These are phyloP conservation scores for Muscicapa comitata DNA, from an alignment of 2,797 vertebrate species.

Conservation along the genomic window DNA sequence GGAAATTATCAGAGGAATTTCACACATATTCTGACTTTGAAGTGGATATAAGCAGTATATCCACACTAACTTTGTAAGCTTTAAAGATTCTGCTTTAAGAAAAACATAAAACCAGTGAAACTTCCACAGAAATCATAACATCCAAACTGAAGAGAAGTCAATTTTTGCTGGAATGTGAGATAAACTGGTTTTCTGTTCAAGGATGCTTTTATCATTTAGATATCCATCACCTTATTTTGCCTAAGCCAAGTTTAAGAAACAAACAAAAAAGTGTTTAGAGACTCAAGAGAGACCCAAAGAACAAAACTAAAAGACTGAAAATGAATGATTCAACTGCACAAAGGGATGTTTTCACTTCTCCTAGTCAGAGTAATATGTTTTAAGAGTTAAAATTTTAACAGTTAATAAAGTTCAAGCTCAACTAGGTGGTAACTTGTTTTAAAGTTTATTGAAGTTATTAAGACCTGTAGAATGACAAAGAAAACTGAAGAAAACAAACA, in stretches of 20 bases:
- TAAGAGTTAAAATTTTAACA: background rate
- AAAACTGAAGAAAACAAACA: background rate
- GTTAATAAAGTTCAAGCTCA: background rate
- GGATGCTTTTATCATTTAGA: background rate
- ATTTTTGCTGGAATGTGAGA: background rate
- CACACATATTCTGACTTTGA: background rate
- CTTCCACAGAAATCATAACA: background rate
- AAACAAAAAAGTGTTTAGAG: background rate
- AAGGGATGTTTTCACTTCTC: background rate
- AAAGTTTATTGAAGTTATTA: background rate
- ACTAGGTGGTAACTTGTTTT: background rate
- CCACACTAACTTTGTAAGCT: background rate
- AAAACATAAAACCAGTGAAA: background rate
- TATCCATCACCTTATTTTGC: background rate
- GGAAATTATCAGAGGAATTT: background rate
- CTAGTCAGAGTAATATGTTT: background rate
- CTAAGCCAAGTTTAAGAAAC: background rate
- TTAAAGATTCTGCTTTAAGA: background rate
- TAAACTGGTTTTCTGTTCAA: background rate
- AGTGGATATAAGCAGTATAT: background rate
- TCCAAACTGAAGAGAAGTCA: background rate
- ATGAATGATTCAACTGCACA: background rate
- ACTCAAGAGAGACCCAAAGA: background rate
- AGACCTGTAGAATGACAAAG: background rate
- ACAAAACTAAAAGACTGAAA: background rate